Evolutionary conservation across 1,140 invertebrate species (phyloP).

Genomic region (Colletes latitarsis): DNA sequence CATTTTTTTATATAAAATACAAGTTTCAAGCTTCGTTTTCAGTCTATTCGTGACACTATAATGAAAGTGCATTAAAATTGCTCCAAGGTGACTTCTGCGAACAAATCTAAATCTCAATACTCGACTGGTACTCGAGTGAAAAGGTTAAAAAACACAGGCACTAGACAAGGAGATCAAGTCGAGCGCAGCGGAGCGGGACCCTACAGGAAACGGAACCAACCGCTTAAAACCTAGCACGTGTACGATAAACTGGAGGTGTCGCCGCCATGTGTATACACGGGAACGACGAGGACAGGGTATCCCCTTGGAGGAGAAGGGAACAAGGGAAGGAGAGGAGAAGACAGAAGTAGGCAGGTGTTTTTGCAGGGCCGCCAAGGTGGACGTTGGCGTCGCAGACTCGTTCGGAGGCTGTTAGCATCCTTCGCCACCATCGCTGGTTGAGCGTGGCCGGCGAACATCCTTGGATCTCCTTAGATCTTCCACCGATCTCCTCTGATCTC

Average conservation of each 20-base stretch:
- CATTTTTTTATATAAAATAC: no score
- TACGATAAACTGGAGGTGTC: slow-evolving; percentile 27
- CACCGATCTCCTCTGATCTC: slow-evolving; percentile 66
- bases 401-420: slow-evolving; percentile 70
- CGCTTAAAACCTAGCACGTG: slow-evolving; percentile 31
- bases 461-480: slow-evolving; percentile 61
- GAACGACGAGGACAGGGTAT: not conserved
- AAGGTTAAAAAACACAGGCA: no score
- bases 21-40: no score
- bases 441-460: slow-evolving; percentile 50
- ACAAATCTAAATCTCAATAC: no score
- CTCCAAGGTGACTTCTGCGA: no score
- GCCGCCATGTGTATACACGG: slow-evolving; percentile 9
- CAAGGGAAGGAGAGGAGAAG: slow-evolving; percentile 9
- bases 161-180: not conserved
- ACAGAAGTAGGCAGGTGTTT: slow-evolving; percentile 68
- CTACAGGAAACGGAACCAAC: slow-evolving; percentile 16
- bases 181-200: not conserved
- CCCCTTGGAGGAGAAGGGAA: slow-evolving; percentile 5
- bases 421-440: slow-evolving; percentile 56
- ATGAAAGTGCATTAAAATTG: no score
- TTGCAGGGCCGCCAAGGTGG: slow-evolving; percentile 57
- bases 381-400: slow-evolving; percentile 63
- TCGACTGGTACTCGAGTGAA: no score
- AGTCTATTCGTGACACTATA: no score